Evolutionary conservation across 2,113 vertebrate genomes (phyloP).

Genomic region (Pygoscelis antarcticus): DNA sequence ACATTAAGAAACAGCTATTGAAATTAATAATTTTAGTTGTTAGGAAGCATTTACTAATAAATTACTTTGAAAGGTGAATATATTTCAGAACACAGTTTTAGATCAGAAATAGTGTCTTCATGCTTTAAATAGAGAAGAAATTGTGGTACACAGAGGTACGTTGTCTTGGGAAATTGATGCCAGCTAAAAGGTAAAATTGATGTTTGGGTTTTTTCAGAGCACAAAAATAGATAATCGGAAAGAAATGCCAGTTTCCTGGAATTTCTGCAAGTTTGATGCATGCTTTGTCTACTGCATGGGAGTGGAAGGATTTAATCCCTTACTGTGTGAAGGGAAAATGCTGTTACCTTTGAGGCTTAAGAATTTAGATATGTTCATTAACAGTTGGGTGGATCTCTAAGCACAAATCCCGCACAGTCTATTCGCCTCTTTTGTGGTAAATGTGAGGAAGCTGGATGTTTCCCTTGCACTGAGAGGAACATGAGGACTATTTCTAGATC

Average conservation of each 20-base stretch:
- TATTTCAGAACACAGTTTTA: background rate
- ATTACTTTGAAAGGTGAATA: background rate
- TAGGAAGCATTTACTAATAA: background rate
- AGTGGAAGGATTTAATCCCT: background rate
- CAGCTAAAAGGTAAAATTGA: background rate
- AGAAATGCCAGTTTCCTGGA: background rate
- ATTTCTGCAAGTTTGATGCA: background rate
- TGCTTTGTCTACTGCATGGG: background rate
- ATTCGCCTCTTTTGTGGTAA: background rate
- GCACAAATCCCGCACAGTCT: background rate
- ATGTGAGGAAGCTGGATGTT: background rate
- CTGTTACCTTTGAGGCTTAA: background rate
- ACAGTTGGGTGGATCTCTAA: background rate
- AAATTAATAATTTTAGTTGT: background rate
- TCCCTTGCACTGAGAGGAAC: background rate
- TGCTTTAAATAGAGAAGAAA: background rate
- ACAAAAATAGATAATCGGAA: background rate
- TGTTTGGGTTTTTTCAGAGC: background rate
- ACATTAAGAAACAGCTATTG: background rate
- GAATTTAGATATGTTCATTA: background rate
- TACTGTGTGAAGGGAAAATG: background rate
- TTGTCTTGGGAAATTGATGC: background rate
- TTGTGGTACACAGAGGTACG: rapidly evolving
- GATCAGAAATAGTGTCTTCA: background rate
- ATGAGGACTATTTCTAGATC: background rate